Percentiles rank a stretch among this genome's conserved stretches.
Evolutionary conservation across 2,113 vertebrate genomes (phyloP).

Genomic region (Corythornis madagascariensis): DNA sequence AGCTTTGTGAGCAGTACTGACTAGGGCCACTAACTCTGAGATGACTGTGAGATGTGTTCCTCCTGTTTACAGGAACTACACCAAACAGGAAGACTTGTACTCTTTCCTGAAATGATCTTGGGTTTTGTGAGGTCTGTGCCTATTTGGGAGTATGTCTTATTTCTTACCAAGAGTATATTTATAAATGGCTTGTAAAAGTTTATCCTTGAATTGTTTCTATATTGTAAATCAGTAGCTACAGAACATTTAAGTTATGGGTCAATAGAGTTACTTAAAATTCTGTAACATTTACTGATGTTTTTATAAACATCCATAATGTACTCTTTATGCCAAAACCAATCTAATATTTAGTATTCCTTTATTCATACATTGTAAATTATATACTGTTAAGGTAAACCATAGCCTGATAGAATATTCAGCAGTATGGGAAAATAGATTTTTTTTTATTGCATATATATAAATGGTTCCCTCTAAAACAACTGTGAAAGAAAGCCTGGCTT

Average conservation of each 20-base stretch:
- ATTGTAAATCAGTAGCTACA: neutral
- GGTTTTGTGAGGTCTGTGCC: neutral
- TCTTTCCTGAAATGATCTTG: neutral
- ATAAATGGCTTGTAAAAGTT: constrained; percentile 15
- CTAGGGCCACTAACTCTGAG: neutral
- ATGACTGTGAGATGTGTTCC: neutral
- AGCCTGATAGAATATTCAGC: constrained; percentile 7
- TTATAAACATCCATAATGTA: constrained; percentile 9
- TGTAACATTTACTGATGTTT: neutral
- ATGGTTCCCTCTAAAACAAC: neutral
- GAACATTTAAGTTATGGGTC: constrained; percentile 12
- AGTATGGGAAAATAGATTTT: neutral
- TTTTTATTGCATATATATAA: constrained; percentile 28
- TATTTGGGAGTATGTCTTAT: neutral
- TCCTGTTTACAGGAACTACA: neutral
- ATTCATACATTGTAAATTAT: neutral
- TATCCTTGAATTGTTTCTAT: neutral
- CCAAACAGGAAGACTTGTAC: neutral
- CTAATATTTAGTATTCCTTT: constrained; percentile 16
- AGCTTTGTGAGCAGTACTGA: neutral
- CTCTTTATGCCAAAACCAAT: constrained; percentile 1
- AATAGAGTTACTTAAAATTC: constrained; percentile 2
- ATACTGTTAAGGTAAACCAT: neutral
- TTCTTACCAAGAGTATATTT: neutral
- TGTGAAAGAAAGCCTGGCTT: neutral